phyloP scores from a whole-genome alignment of 1,140 invertebrate genomes.

The Lordiphosa collinella region DNA sequence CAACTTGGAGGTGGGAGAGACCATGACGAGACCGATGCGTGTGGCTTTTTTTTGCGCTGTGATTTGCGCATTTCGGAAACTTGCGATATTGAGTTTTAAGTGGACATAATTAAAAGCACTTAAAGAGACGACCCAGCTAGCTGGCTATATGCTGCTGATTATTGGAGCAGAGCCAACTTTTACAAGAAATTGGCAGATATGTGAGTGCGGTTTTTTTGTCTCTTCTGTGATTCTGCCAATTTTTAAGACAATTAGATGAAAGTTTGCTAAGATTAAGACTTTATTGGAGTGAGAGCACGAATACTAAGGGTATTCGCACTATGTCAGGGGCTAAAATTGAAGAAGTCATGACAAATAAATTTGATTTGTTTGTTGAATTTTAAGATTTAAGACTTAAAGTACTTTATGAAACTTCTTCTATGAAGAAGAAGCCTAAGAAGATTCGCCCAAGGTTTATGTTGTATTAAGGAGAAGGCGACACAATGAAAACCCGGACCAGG shows the following conservation, averaged over 20 bases:
- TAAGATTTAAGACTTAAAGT: too few species aligned
- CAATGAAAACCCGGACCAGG: too few species aligned
- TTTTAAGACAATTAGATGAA: slow-evolving; percentile 10
- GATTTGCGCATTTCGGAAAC: slow-evolving; percentile 67
- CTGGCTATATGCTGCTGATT: not conserved
- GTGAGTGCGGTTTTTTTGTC: slow-evolving; percentile 12
- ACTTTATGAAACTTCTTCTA: too few species aligned
- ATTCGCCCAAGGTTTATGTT: too few species aligned
- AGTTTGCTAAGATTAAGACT: not conserved
- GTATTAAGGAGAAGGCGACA: too few species aligned
- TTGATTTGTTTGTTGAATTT: too few species aligned
- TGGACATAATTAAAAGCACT: slow-evolving; percentile 77
- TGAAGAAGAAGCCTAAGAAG: too few species aligned
- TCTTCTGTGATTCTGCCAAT: slow-evolving; percentile 21
- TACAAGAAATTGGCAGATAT: slow-evolving; percentile 41
- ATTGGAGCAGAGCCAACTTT: slow-evolving; percentile 57
- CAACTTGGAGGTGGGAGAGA: too few species aligned
- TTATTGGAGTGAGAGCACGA: too few species aligned
- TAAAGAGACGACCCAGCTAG: slow-evolving; percentile 24
- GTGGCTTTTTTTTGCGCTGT: slow-evolving; percentile 25
- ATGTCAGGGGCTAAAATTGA: too few species aligned
- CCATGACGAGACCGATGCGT: slow-evolving; percentile 16
- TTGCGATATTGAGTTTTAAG: slow-evolving; percentile 68
- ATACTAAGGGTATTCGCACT: too few species aligned
- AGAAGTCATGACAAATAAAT: too few species aligned